Percentiles rank a stretch among this genome's conserved stretches.
Evolutionary conservation across 2,797 vertebrate genomes (phyloP).

Genomic region (Poeciliopsis paucimaculata): DNA sequence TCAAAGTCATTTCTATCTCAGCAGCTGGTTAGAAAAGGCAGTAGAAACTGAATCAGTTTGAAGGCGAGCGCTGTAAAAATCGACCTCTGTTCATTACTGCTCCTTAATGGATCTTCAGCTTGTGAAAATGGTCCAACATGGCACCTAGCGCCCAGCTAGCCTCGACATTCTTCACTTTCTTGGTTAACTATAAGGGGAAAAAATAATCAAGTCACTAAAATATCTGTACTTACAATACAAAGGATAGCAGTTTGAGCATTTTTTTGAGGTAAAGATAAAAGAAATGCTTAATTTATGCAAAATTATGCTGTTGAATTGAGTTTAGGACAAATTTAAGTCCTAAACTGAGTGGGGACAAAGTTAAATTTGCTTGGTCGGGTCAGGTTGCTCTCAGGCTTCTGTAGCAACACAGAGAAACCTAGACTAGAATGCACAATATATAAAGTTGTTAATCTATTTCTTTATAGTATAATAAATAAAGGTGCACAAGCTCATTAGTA

Average conservation of each 20-base stretch:
- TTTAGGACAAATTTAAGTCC: no score
- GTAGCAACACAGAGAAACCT: no score
- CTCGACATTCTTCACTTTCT: constrained; percentile 95
- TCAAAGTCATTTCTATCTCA: constrained; percentile 26
- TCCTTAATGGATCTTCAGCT: constrained; percentile 83
- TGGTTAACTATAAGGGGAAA: constrained; percentile 83
- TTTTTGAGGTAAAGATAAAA: neutral
- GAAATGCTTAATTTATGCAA: no score
- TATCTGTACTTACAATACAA: constrained; percentile 76
- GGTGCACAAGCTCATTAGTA: no score
- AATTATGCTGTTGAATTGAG: no score
- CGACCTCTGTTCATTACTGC: constrained; percentile 15
- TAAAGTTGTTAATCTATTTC: no score
- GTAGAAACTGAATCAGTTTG: constrained; percentile 28
- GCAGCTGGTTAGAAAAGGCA: constrained; percentile 32
- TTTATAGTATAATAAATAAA: no score
- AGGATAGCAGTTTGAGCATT: constrained; percentile 11
- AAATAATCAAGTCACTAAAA: constrained; percentile 50
- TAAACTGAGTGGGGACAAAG: no score
- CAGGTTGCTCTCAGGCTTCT: no score
- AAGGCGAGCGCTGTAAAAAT: constrained; percentile 29
- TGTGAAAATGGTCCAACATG: constrained; percentile 88
- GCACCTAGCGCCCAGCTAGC: constrained; percentile 97
- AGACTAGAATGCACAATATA: no score
- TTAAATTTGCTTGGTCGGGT: no score